Evolutionary conservation across 2,113 vertebrate genomes (phyloP).

Genomic region (Ptyas mucosa): DNA sequence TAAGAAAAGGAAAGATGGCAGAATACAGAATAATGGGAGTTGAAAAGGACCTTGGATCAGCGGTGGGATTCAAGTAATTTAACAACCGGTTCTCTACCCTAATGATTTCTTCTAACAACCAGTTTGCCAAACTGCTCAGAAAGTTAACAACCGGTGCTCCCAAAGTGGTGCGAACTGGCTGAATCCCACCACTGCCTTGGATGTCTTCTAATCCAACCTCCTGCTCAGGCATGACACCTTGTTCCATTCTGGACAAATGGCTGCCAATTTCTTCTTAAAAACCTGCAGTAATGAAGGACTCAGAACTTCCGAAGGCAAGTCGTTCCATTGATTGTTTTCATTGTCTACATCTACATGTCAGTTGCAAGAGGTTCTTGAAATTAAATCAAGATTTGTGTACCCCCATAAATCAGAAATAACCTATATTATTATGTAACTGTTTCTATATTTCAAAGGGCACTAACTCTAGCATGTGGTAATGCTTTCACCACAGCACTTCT

Average conservation of each 20-base stretch:
- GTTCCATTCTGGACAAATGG: background rate
- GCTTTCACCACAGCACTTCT: background rate
- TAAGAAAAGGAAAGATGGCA: background rate
- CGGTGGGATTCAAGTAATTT: no score
- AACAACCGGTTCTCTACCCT: no score
- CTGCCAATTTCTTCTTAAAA: background rate
- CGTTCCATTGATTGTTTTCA: background rate
- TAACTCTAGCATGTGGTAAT: background rate
- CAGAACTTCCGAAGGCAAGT: background rate
- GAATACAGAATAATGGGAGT: background rate
- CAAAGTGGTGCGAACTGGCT: no score
- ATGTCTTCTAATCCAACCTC: background rate
- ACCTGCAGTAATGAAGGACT: background rate
- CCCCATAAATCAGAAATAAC: background rate
- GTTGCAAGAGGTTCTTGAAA: background rate
- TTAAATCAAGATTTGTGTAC: background rate
- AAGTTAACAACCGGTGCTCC: no score
- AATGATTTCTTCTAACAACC: no score
- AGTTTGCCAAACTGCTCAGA: no score
- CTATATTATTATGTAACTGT: background rate
- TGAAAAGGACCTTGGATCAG: background rate
- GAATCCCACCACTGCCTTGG: background rate
- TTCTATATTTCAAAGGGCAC: background rate
- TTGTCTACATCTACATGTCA: background rate
- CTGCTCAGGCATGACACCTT: background rate